Conservation (phyloP, 2,113 vertebrate species). For the Rana temporaria region DNA sequence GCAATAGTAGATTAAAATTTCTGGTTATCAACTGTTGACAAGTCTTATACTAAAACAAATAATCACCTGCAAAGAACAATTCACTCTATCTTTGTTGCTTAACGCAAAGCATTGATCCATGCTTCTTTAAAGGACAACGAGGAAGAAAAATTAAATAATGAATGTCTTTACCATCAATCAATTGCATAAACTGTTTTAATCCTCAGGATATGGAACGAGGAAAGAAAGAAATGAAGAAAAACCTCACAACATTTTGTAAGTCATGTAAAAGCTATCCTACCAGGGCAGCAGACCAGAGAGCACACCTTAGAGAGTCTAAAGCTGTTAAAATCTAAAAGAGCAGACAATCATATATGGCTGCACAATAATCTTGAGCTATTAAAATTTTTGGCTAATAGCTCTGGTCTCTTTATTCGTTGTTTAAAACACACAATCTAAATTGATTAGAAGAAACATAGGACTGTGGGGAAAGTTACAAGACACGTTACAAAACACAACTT, state of each 20-base stretch:
- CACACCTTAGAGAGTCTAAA: accelerated
- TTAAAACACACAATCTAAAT: background rate
- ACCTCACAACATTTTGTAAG: background rate
- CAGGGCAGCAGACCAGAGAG: background rate
- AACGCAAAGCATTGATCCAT: conserved; percentile 26
- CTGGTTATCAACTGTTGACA: background rate
- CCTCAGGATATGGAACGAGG: background rate
- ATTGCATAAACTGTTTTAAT: conserved; percentile 1
- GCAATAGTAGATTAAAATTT: background rate
- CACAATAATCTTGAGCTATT: background rate
- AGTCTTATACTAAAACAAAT: conserved; percentile 33
- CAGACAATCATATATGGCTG: conserved; percentile 33
- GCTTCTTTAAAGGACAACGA: background rate
- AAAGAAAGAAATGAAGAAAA: background rate
- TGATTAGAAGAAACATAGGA: background rate
- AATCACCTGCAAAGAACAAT: conserved; percentile 35
- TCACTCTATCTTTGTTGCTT: conserved; percentile 26
- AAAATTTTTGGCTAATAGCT: background rate
- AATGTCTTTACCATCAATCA: conserved; percentile 33
- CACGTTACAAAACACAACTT: background rate
- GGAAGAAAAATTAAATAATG: conserved; percentile 9
- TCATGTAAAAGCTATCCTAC: background rate
- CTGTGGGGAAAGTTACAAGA: background rate
- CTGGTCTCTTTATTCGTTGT: background rate
- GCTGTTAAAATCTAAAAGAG: background rate